A percentile compares a stretch with the other conserved stretches of the same genome.
Conservation (phyloP, 2,888 invertebrate genomes). For the Drosophila vallismaia region DNA sequence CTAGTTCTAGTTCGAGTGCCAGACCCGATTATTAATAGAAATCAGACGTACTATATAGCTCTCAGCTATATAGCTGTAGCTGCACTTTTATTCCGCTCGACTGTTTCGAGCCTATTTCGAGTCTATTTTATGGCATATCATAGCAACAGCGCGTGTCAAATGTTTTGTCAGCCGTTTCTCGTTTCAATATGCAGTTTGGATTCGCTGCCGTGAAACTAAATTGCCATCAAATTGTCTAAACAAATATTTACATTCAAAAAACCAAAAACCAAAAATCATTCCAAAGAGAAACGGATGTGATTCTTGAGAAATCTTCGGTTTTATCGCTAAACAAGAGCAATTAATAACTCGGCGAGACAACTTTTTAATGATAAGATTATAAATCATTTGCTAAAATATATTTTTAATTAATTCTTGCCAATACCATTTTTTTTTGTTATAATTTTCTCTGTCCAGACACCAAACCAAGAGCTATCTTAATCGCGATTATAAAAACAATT, state of each 20-base stretch:
- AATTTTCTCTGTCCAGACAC: not conserved
- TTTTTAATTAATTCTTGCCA: too few species aligned
- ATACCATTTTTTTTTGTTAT: not conserved
- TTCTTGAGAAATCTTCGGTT: not conserved
- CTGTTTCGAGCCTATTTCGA: slow-evolving; percentile 22
- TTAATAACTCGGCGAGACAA: not conserved
- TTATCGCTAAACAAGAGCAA: not conserved
- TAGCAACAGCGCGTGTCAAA: slow-evolving; percentile 31
- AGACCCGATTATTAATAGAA: slow-evolving; percentile 13
- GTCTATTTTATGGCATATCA: not conserved
- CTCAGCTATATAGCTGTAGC: not conserved
- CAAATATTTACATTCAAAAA: slow-evolving; percentile 43
- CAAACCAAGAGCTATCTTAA: not conserved
- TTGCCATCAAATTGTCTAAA: slow-evolving; percentile 28
- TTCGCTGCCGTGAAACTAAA: slow-evolving; percentile 36
- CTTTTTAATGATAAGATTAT: not conserved
- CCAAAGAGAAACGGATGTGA: not conserved
- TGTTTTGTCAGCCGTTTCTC: slow-evolving; percentile 1
- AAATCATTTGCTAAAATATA: too few species aligned
- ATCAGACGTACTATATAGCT: slow-evolving; percentile 6
- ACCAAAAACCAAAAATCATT: not conserved
- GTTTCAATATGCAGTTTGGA: slow-evolving; percentile 34
- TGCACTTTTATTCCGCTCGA: slow-evolving; percentile 17
- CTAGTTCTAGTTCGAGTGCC: slow-evolving; percentile 1
- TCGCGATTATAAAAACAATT: not conserved